A percentile compares a stretch with the other conserved stretches of the same genome.
Evolutionary conservation across 1,140 invertebrate species (phyloP).

Genomic region (Thaumetopoea pityocampa): DNA sequence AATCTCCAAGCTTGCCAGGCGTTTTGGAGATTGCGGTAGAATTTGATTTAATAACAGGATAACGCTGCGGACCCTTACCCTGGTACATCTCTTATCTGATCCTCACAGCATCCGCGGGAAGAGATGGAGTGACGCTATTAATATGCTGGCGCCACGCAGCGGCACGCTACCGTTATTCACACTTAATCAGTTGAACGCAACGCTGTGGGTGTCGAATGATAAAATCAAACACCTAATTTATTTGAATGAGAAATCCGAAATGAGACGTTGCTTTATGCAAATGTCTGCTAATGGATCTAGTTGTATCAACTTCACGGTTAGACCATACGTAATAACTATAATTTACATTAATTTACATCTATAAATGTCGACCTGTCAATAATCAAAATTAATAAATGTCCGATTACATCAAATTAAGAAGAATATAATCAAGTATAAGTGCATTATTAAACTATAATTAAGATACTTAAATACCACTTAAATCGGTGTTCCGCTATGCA

Average conservation of each 20-base stretch:
- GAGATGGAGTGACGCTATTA: no score
- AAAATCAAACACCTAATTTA: slow-evolving; percentile 17
- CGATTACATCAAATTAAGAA: slow-evolving; percentile 8
- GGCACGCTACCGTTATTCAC: slow-evolving; percentile 47
- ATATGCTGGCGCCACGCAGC: no score
- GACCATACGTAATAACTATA: slow-evolving; percentile 22
- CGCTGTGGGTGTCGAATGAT: slow-evolving; percentile 28
- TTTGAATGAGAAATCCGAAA: slow-evolving; percentile 39
- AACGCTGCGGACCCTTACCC: no score
- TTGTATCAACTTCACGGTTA: slow-evolving; percentile 30
- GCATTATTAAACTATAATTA: no score
- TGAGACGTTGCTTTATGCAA: slow-evolving; percentile 42
- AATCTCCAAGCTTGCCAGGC: no score
- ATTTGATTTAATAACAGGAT: no score
- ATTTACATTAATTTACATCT: slow-evolving; percentile 53
- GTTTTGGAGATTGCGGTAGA: no score
- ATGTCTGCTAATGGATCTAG: slow-evolving; percentile 39
- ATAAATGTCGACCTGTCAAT: slow-evolving; percentile 29
- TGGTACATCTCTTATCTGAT: no score
- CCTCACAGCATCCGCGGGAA: no score
- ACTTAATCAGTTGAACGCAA: slow-evolving; percentile 43
- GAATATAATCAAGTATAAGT: slow-evolving; percentile 1
- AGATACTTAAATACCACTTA: no score
- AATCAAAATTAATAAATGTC: slow-evolving; percentile 25
- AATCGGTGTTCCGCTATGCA: no score